Evolutionary conservation across 2,888 invertebrate species (phyloP).

Genomic region (Andrena hattorfiana): DNA sequence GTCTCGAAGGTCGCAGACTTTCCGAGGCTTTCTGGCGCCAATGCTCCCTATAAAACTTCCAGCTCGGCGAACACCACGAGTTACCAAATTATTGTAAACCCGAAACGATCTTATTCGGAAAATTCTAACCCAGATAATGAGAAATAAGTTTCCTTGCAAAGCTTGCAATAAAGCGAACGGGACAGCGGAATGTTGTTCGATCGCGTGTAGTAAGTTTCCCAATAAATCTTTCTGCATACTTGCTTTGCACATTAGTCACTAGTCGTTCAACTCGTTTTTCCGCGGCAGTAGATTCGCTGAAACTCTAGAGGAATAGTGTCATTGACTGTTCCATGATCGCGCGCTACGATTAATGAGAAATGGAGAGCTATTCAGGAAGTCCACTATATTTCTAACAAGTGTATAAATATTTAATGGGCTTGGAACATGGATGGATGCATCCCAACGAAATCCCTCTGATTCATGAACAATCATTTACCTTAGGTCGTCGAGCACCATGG

Average conservation of each 20-base stretch:
- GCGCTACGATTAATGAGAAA: conserved; percentile 52
- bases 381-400: conserved; percentile 53
- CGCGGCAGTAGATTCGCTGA: conserved; percentile 29
- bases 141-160: not conserved
- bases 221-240: conserved; percentile 33
- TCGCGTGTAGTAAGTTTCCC: conserved; percentile 25
- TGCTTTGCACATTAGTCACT: conserved; percentile 53
- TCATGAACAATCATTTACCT: conserved; percentile 53
- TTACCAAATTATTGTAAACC: no score
- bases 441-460: conserved; percentile 42
- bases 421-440: conserved; percentile 7
- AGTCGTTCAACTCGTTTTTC: conserved; percentile 38
- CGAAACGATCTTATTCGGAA: no score
- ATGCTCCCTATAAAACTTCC: no score
- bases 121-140: no score
- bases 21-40: no score
- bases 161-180: conserved; percentile 17
- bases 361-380: conserved; percentile 41
- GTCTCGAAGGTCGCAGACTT: no score
- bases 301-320: conserved; percentile 51
- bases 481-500: conserved; percentile 28
- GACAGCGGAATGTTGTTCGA: conserved; percentile 11
- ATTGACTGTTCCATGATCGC: conserved; percentile 41
- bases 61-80: no score
- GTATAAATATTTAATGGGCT: conserved; percentile 60